These are phyloP conservation scores for Anthoscopus minutus DNA, from an alignment of 2,113 vertebrate genomes.

Conservation along the genomic window DNA sequence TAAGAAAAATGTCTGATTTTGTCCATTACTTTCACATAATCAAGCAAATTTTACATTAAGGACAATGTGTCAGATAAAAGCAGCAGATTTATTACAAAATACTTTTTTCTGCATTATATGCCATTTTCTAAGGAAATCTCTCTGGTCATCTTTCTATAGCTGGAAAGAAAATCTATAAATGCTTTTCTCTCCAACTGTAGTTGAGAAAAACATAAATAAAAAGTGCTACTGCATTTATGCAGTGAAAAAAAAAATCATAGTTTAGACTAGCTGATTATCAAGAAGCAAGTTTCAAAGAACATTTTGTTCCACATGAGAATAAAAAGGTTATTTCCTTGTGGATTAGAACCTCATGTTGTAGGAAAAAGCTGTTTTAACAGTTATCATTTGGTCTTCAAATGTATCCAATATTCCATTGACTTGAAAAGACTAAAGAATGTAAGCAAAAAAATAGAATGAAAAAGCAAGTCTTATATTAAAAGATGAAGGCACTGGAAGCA, in stretches of 20 bases:
- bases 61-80: neutral
- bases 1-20: neutral
- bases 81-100: neutral
- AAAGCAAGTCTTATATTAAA: neutral
- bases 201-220: neutral
- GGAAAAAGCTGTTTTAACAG: neutral
- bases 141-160: neutral
- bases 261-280: neutral
- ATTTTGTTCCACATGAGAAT: neutral
- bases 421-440: neutral
- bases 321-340: neutral
- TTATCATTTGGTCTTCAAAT: neutral
- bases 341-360: neutral
- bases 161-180: neutral
- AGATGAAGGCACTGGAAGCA: neutral
- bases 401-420: neutral
- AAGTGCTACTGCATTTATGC: neutral
- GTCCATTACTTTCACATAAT: neutral
- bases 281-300: neutral
- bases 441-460: neutral
- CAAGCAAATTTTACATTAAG: neutral
- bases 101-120: neutral
- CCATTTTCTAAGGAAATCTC: neutral
- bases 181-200: neutral
- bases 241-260: neutral